phyloP scores from a whole-genome alignment of 2,113 vertebrate species.

The Apteryx mantelli region DNA sequence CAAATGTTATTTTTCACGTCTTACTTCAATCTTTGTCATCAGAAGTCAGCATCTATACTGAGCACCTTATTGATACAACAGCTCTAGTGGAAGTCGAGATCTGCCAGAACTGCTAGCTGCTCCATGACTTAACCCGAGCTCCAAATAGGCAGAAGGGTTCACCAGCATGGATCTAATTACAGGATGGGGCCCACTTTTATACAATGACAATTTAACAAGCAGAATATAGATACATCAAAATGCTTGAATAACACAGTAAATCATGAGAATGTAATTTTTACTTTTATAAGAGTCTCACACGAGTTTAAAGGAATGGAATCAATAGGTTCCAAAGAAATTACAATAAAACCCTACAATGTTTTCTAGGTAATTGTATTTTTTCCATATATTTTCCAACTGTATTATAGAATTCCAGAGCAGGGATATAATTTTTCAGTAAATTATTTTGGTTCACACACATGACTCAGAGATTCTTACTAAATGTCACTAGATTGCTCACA shows the following conservation, averaged over 20 bases:
- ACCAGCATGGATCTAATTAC: slow-evolving; percentile 37
- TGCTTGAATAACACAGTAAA: neutral
- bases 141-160: slow-evolving; percentile 38
- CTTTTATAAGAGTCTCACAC: neutral
- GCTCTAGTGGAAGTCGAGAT: neutral
- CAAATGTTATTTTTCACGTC: slow-evolving; percentile 55
- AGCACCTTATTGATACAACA: neutral
- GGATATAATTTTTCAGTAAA: neutral
- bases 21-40: slow-evolving; percentile 63
- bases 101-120: slow-evolving; percentile 27
- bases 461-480: neutral
- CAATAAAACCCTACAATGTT: neutral
- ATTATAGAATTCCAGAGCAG: neutral
- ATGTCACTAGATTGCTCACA: neutral
- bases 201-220: neutral
- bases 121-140: slow-evolving; percentile 26
- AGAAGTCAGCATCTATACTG: neutral
- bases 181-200: neutral
- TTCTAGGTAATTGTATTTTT: neutral
- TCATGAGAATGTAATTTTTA: neutral
- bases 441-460: neutral
- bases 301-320: neutral
- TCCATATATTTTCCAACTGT: neutral
- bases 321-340: neutral
- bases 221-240: neutral